Base-by-base conservation (phyloP, 2,113 vertebrate genomes). In the Maccullochella peelii region DNA sequence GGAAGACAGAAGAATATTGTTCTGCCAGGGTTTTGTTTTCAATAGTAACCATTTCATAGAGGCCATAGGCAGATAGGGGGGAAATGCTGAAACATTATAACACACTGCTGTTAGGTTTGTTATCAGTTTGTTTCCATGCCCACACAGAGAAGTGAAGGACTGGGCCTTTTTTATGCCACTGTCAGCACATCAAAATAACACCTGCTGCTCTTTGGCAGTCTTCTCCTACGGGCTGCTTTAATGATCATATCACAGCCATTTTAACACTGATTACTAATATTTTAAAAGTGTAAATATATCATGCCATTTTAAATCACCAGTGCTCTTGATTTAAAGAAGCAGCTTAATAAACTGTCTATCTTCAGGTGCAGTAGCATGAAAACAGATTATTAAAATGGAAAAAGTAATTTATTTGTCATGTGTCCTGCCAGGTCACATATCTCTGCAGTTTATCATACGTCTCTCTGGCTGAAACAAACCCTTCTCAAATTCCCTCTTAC, bases 141-240 rank as follows among this genome's bases (percentile, higher is more conserved):
- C 47, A 77, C 44, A 55, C 36, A 68, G 44, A 87, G 10, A 80
- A 86, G 52, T 70, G 76, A 63, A 73, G 52, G 59, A 69, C 55
- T 50, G n/a, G 11, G 72, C 3, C 40, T 38, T 86, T 80, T 91
- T 86, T 77, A 30, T 76, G 72, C 67, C 30, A 54, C 72, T 38
- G 18, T 92, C 86, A 89, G 76, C 61, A 88, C 70, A 84, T 83
- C n/a, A 58, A 85, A 84, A 81, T 72, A 71, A 79, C 86, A 92
- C 92, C 71, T 90, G 76, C 49, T 78, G 57, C 21, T 77, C 23
- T 88, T 47, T 75, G 54, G 54, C 36, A 30, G 36, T 52, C 23
- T 10, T 76, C 23, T 76, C n/a, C 21, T 54, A 0, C 63, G 66
- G 66, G 3, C 49, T 73, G 66, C 59, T 74, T 55, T 66, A n/a